phyloP scores from a whole-genome alignment of 2,113 vertebrate genomes.

The Barnardius zonarius region DNA sequence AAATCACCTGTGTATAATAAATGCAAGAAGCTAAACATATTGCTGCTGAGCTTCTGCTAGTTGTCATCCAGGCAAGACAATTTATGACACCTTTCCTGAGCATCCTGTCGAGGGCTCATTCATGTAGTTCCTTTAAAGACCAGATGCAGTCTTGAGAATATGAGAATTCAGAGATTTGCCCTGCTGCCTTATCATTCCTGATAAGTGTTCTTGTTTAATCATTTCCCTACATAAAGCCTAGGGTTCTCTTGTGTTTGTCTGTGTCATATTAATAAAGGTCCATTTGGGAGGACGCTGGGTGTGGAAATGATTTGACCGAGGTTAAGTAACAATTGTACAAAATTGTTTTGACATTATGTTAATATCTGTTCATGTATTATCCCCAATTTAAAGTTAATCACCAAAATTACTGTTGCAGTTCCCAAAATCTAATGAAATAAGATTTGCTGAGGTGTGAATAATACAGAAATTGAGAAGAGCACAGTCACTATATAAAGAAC shows the following conservation, averaged over 20 bases:
- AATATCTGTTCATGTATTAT: slow-evolving; percentile 67
- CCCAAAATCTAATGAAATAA: slow-evolving; percentile 70
- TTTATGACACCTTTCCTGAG: not conserved
- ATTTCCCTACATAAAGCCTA: not conserved
- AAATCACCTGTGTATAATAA: slow-evolving; percentile 22
- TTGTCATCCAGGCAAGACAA: slow-evolving; percentile 31
- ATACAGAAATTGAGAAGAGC: slow-evolving; percentile 25
- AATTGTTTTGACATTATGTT: slow-evolving; percentile 78
- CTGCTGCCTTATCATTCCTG: slow-evolving; percentile 37
- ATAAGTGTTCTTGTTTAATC: slow-evolving; percentile 3
- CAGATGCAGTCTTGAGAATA: not conserved
- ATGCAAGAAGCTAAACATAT: not conserved
- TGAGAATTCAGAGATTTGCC: not conserved
- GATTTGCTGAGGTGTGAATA: slow-evolving; percentile 72
- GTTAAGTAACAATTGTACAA: slow-evolving; percentile 73
- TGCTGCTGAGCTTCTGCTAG: not conserved
- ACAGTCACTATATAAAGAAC: not conserved
- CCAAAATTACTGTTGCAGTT: slow-evolving; percentile 66
- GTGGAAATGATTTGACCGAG: slow-evolving; percentile 53
- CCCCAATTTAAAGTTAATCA: slow-evolving; percentile 76
- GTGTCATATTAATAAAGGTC: slow-evolving; percentile 60
- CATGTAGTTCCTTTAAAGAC: not conserved
- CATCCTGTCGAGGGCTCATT: not conserved
- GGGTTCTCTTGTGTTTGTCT: slow-evolving; percentile 23
- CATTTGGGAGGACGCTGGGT: not conserved